Conservation (phyloP, 2,113 vertebrate genomes). For the Macrotus californicus region DNA sequence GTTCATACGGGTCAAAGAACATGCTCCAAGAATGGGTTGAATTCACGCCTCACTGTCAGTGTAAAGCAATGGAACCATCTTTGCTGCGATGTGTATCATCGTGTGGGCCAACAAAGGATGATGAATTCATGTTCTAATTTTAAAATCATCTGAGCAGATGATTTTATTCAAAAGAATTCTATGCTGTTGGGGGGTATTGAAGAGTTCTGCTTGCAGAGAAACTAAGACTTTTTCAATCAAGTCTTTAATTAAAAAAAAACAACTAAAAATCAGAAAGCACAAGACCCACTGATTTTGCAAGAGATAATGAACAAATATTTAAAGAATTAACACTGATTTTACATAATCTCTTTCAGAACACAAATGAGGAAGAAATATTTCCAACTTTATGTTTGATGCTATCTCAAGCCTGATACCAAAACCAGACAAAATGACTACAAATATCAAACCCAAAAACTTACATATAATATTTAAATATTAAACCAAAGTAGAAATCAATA, state of each 20-base stretch:
- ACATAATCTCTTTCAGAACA: not conserved
- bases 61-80: not conserved
- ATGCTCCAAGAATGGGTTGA: not conserved
- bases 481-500: not conserved
- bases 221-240: not conserved
- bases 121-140: conserved; percentile 39
- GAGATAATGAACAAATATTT: not conserved
- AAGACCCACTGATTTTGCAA: not conserved
- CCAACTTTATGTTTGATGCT: not conserved
- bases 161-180: not conserved
- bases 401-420: not conserved
- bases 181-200: not conserved
- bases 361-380: not conserved
- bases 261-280: not conserved
- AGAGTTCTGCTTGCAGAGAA: not conserved
- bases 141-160: not conserved
- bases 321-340: not conserved
- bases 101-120: not conserved
- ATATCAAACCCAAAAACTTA: not conserved
- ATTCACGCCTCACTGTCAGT: not conserved
- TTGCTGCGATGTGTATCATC: not conserved
- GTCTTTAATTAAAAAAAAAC: not conserved
- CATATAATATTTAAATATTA: not conserved
- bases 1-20: not conserved
- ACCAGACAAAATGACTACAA: not conserved